Conservation (phyloP, 2,888 invertebrate species). For the Himalopsyche japonica region DNA sequence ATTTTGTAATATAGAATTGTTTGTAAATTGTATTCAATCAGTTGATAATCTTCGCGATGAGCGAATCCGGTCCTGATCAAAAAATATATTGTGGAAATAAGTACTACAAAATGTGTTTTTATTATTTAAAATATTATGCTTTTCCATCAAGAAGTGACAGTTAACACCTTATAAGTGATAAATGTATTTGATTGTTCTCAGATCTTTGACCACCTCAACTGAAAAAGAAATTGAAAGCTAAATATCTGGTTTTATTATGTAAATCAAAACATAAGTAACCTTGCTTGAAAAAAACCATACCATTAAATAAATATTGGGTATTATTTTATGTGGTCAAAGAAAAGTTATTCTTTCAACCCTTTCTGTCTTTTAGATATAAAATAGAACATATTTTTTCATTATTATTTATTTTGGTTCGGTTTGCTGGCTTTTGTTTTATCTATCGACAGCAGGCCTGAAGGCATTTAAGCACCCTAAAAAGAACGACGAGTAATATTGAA, state of each 20-base stretch:
- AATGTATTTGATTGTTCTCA: no score
- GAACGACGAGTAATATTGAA: neutral
- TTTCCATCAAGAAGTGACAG: no score
- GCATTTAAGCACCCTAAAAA: neutral
- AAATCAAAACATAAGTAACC: neutral
- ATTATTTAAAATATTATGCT: no score
- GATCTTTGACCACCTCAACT: no score
- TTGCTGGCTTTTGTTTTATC: constrained; percentile 11
- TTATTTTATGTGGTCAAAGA: neutral
- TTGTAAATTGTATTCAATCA: no score
- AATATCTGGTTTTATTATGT: no score
- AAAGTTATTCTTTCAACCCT: neutral
- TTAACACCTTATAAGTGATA: no score
- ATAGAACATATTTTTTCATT: neutral
- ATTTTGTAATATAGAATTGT: no score
- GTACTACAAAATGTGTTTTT: no score
- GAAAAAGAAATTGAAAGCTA: no score
- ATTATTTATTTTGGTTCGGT: neutral
- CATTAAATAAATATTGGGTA: neutral
- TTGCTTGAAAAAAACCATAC: neutral
- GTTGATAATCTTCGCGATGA: neutral
- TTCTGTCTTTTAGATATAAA: neutral
- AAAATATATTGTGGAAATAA: no score
- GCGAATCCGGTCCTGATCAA: neutral
- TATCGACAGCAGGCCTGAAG: neutral